Percentiles rank a stretch among this genome's conserved stretches.
phyloP scores from a whole-genome alignment of 2,797 vertebrate genomes.

The Megaceryle alcyon region DNA sequence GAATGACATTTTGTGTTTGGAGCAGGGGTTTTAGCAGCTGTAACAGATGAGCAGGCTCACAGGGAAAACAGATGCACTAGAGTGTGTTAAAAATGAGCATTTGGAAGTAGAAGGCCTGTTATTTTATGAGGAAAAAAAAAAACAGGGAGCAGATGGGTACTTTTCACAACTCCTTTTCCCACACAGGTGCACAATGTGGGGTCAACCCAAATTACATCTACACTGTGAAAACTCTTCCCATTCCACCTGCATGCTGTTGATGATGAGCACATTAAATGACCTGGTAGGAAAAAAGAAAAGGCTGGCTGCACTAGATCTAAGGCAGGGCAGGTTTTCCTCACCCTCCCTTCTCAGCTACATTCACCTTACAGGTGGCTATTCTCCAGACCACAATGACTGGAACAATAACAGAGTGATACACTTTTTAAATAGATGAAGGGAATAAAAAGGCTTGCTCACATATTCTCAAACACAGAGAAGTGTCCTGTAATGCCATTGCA shows the following conservation, averaged over 20 bases:
- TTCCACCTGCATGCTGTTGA: neutral
- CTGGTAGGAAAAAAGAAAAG: neutral
- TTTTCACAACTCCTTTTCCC: slow-evolving; percentile 6
- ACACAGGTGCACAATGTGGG: neutral
- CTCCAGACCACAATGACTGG: neutral
- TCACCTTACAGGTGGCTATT: neutral
- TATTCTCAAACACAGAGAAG: neutral
- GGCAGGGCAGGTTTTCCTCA: neutral
- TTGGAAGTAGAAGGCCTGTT: neutral
- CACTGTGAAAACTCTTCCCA: neutral
- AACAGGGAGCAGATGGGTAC: neutral
- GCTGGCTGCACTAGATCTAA: neutral
- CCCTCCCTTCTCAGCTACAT: neutral
- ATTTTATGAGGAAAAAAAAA: neutral
- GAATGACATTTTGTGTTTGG: neutral
- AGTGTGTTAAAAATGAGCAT: neutral
- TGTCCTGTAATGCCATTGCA: neutral
- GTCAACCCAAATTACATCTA: neutral
- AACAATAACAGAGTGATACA: neutral
- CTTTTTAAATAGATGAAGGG: neutral
- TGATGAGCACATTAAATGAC: neutral
- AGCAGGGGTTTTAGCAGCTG: slow-evolving; percentile 7
- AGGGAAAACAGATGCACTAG: neutral
- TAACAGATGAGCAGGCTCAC: slow-evolving; percentile 1
- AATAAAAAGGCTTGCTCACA: neutral